phyloP scores from a whole-genome alignment of 2,888 invertebrate genomes.

The Timema cristinae region DNA sequence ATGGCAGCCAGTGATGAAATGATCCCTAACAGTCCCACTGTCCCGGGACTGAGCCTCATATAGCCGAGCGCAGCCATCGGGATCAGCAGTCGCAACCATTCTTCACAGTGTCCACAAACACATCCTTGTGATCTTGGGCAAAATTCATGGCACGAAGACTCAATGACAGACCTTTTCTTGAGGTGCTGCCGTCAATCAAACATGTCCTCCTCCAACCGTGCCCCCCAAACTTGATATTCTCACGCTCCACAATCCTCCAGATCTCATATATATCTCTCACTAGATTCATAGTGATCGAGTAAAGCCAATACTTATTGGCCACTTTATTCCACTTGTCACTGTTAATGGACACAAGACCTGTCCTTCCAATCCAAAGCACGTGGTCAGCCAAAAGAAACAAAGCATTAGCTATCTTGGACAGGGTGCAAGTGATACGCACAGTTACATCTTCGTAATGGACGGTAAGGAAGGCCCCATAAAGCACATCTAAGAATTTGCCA shows the following conservation, averaged over 20 bases:
- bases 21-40: conserved; percentile 72
- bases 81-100: conserved; percentile 81
- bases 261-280: conserved; percentile 84
- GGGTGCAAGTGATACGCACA: conserved; percentile 65
- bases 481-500: conserved; percentile 77
- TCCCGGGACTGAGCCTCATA: conserved; percentile 69
- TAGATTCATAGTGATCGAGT: conserved; percentile 75
- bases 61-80: conserved; percentile 78
- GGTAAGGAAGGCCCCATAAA: conserved; percentile 68
- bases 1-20: conserved; percentile 78
- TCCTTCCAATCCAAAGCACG: conserved; percentile 76
- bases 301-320: conserved; percentile 80
- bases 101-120: conserved; percentile 77
- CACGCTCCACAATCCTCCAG: conserved; percentile 53
- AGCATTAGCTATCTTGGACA: conserved; percentile 75
- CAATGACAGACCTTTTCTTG: conserved; percentile 22
- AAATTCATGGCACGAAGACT: conserved; percentile 33
- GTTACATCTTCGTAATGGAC: conserved; percentile 69
- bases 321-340: conserved; percentile 69
- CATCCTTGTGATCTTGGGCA: conserved; percentile 54
- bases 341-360: conserved; percentile 59
- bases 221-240: background rate
- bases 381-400: conserved; percentile 82
- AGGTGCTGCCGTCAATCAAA: conserved; percentile 1
- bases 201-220: conserved; percentile 8